Percentiles rank a stretch among this genome's conserved stretches.
These are phyloP conservation scores for Mycteria americana DNA, from an alignment of 2,797 vertebrate genomes.

Conservation along the genomic window DNA sequence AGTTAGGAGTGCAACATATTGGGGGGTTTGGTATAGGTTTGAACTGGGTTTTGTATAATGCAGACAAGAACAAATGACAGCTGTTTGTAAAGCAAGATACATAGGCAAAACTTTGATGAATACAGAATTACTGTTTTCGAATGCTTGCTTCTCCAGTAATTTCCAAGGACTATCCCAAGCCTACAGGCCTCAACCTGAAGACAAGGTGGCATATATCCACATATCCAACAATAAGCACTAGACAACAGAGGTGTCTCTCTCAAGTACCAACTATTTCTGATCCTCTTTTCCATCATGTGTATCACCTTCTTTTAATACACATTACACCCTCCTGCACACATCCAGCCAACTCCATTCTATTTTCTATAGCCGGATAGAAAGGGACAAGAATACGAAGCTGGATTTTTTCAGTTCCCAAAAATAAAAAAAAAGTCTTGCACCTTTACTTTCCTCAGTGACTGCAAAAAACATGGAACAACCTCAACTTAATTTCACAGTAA, in stretches of 20 bases:
- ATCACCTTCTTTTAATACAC: not conserved
- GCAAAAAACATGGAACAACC: not conserved
- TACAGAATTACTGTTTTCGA: not conserved
- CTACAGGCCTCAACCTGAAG: not conserved
- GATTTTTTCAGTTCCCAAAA: not conserved
- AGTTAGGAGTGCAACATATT: not conserved
- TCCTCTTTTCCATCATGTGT: not conserved
- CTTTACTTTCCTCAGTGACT: not conserved
- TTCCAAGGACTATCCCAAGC: not conserved
- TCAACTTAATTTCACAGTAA: not conserved
- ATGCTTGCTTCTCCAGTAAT: not conserved
- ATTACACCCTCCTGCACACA: not conserved
- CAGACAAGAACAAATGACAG: not conserved
- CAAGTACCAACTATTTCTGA: not conserved
- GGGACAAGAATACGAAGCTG: not conserved
- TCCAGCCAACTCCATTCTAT: not conserved
- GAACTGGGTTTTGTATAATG: not conserved
- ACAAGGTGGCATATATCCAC: not conserved
- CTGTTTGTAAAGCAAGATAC: not conserved
- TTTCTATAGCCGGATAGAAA: not conserved
- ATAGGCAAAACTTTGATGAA: not conserved
- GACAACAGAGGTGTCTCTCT: not conserved
- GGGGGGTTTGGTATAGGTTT: not conserved
- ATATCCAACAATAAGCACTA: not conserved
- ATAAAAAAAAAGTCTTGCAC: not conserved